These are phyloP conservation scores for Acanthosoma haemorrhoidale DNA, from an alignment of 2,888 invertebrate genomes.

Conservation along the genomic window DNA sequence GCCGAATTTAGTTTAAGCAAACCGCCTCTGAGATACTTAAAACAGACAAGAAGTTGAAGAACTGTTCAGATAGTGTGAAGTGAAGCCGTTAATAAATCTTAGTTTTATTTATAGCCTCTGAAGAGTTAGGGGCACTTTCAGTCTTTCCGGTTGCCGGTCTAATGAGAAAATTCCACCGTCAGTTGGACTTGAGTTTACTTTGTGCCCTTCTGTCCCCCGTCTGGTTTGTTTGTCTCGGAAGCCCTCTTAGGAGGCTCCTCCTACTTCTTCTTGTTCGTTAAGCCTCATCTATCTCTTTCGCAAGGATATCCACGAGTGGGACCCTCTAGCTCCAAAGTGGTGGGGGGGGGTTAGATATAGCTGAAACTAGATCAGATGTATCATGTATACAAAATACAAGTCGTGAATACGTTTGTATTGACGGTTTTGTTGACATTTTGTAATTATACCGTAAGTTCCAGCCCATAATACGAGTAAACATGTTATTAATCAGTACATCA, in stretches of 20 bases:
- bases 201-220: neutral
- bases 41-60: conserved; percentile 7
- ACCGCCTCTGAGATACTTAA: too few species aligned
- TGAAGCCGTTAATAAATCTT: conserved; percentile 5
- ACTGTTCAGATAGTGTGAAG: neutral
- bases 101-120: conserved; percentile 5
- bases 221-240: neutral
- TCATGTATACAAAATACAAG: too few species aligned
- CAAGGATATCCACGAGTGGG: neutral
- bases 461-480: too few species aligned
- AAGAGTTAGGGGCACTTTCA: conserved; percentile 10
- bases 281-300: neutral
- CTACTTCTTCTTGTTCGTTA: conserved; percentile 12
- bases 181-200: conserved; percentile 12
- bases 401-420: too few species aligned
- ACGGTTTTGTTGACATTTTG: too few species aligned
- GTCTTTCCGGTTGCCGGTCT: conserved; percentile 5
- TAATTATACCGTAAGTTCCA: too few species aligned
- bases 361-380: too few species aligned
- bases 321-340: too few species aligned
- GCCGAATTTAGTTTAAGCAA: too few species aligned
- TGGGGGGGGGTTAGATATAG: too few species aligned
- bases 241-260: neutral
- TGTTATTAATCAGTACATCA: too few species aligned
- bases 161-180: conserved; percentile 12